A percentile compares a stretch with the other conserved stretches of the same genome.
phyloP scores from a whole-genome alignment of 2,888 invertebrate genomes.

The Ophion ventricosus region DNA sequence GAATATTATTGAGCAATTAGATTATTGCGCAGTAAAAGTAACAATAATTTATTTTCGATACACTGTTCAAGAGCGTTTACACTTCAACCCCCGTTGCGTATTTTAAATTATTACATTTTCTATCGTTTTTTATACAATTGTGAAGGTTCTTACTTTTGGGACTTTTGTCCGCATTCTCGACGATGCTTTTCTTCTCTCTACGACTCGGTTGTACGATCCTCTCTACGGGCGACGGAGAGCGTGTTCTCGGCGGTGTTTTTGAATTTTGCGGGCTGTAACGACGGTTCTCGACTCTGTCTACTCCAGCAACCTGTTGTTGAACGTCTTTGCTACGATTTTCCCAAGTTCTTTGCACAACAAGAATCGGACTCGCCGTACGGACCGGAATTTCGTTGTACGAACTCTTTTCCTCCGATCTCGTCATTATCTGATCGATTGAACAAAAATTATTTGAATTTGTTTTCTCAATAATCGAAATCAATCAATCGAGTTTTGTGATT shows the following conservation, averaged over 20 bases:
- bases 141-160: conserved; percentile 70
- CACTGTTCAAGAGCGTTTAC: too few species aligned
- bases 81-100: too few species aligned
- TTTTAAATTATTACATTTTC: too few species aligned
- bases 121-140: too few species aligned
- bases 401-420: conserved; percentile 73
- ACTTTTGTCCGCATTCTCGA: conserved; percentile 62
- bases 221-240: conserved; percentile 74
- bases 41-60: too few species aligned
- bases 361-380: conserved; percentile 76
- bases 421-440: conserved; percentile 62
- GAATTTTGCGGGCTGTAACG: conserved; percentile 67
- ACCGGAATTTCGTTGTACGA: conserved; percentile 67
- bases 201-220: conserved; percentile 58
- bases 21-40: too few species aligned
- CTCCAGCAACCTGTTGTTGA: conserved; percentile 63
- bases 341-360: conserved; percentile 80
- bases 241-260: conserved; percentile 69
- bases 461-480: background rate
- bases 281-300: conserved; percentile 60
- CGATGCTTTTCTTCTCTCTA: conserved; percentile 68
- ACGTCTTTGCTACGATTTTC: conserved; percentile 77
- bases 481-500: background rate
- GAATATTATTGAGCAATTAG: too few species aligned
- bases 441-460: background rate